Evolutionary conservation across 2,888 invertebrate species (phyloP).

Genomic region (Drosophila suboccidentalis): DNA sequence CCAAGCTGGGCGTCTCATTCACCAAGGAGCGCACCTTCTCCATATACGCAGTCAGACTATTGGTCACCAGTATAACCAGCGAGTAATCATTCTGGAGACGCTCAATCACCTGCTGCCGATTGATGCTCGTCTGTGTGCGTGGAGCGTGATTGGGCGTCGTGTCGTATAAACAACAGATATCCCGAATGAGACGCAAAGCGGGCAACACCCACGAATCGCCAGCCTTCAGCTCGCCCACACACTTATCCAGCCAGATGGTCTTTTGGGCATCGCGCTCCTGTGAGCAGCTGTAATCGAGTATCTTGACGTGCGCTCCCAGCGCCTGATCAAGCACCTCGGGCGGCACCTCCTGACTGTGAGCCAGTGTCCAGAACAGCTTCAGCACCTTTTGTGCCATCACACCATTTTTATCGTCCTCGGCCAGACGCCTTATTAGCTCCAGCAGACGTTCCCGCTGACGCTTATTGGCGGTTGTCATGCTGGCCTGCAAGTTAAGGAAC

Average conservation of each 20-base stretch:
- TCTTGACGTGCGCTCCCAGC: constrained; percentile 97
- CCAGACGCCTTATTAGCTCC: constrained; percentile 96
- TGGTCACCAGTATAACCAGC: constrained; percentile 96
- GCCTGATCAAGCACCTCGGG: constrained; percentile 99
- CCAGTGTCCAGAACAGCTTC: constrained; percentile 97
- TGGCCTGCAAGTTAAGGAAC: constrained; percentile 87
- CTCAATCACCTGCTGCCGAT: constrained; percentile 92
- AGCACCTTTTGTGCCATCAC: constrained; percentile 99
- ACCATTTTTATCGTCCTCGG: constrained; percentile 99
- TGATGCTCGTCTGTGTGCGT: constrained; percentile 86
- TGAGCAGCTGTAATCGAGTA: constrained; percentile 98
- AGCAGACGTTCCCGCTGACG: constrained; percentile 97
- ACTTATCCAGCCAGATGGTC: constrained; percentile 97
- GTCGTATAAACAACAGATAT: constrained; percentile 98
- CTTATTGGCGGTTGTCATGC: constrained; percentile 98
- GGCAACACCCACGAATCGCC: constrained; percentile 97
- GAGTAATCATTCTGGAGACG: constrained; percentile 96
- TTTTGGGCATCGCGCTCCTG: constrained; percentile 98
- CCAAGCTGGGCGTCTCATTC: constrained; percentile 88
- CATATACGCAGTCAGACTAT: constrained; percentile 96
- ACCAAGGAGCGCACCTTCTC: constrained; percentile 90
- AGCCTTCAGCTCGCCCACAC: constrained; percentile 96
- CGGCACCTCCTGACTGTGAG: constrained; percentile 97
- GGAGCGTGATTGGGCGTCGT: constrained; percentile 86
- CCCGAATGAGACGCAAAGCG: constrained; percentile 97